Conservation (phyloP, 1,140 invertebrate species). For the Ostrea edulis region DNA sequence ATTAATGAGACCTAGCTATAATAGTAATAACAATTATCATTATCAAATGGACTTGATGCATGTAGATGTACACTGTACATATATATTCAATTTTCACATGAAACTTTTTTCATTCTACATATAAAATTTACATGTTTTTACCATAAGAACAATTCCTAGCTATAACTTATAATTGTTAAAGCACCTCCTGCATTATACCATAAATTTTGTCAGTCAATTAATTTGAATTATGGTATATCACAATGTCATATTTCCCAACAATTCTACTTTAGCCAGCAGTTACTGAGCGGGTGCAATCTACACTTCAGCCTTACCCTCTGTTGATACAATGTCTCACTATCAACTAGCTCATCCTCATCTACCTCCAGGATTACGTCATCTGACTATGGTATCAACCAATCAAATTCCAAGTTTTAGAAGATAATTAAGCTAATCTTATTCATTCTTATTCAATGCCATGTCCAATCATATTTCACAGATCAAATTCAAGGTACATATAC, state of each 20-base stretch:
- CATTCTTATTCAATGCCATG: neutral
- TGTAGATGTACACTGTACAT: too few relatives aligned
- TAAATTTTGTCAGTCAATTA: neutral
- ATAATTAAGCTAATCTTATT: neutral
- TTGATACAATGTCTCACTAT: neutral
- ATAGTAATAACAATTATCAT: too few relatives aligned
- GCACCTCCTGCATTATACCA: neutral
- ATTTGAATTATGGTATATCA: neutral
- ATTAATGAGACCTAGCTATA: too few relatives aligned
- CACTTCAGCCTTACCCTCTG: neutral
- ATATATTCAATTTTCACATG: too few relatives aligned
- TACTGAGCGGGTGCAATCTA: neutral
- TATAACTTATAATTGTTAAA: neutral
- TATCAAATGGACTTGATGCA: too few relatives aligned
- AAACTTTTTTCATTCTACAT: neutral
- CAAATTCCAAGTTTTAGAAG: neutral
- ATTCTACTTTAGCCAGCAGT: neutral
- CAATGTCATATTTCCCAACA: neutral
- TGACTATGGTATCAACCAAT: slow-evolving; percentile 17
- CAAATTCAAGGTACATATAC: too few relatives aligned
- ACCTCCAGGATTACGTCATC: slow-evolving; percentile 21
- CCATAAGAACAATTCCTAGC: too few relatives aligned
- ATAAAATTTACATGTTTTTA: neutral
- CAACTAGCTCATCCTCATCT: slow-evolving; percentile 17
- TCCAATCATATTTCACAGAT: too few relatives aligned